phyloP scores from a whole-genome alignment of 2,797 vertebrate genomes.

The Sylvia borin region DNA sequence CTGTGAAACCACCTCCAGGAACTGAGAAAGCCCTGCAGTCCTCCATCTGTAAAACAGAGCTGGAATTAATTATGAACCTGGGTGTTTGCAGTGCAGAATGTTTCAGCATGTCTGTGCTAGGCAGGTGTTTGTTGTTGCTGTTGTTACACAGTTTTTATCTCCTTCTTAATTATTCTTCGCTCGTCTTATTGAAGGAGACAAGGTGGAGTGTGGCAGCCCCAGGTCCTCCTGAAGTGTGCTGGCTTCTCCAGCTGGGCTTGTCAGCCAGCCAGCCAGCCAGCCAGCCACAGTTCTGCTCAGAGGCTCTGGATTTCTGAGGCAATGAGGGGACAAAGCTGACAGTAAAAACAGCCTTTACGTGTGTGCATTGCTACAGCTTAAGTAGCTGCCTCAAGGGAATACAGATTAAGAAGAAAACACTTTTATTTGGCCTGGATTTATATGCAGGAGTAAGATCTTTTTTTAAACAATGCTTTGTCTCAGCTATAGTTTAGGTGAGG shows the following conservation, averaged over 20 bases:
- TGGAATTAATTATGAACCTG: background rate
- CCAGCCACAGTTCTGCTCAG: background rate
- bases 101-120: background rate
- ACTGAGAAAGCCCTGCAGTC: background rate
- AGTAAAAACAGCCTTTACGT: background rate
- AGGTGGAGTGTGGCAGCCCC: background rate
- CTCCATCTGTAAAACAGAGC: background rate
- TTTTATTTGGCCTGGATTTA: background rate
- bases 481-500: background rate
- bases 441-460: background rate
- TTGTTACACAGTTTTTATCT: constrained; percentile 5
- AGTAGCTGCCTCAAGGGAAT: background rate
- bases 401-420: background rate
- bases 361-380: background rate
- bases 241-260: background rate
- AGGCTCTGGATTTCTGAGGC: background rate
- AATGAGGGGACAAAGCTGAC: background rate
- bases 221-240: background rate
- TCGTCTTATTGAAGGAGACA: background rate
- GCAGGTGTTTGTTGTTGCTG: background rate
- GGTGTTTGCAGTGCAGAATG: background rate
- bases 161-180: background rate
- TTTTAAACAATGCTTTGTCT: background rate
- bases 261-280: constrained; percentile 11
- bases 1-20: background rate